phyloP scores from a whole-genome alignment of 92 coral and sea anemone genomes.

The Porites divaricata region DNA sequence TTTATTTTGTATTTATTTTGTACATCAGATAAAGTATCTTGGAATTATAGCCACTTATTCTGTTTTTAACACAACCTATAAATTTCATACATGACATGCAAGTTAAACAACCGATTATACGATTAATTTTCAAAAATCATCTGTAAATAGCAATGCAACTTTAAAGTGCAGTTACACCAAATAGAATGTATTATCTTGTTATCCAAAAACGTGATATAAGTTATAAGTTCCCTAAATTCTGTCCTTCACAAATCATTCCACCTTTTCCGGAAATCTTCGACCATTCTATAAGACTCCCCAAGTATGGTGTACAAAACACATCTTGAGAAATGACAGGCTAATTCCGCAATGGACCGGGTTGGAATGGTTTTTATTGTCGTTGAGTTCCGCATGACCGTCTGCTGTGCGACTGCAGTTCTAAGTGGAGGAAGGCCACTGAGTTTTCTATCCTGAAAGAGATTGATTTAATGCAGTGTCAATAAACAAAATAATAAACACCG shows the following conservation, averaged over 20 bases:
- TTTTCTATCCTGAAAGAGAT: conserved; percentile 18
- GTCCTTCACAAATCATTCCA: not conserved
- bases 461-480: not conserved
- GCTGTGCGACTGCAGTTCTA: conserved; percentile 10
- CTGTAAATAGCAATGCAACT: too few relatives aligned
- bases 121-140: too few relatives aligned
- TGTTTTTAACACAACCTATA: too few relatives aligned
- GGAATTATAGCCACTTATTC: too few relatives aligned
- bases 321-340: conserved; percentile 12
- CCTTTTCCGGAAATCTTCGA: not conserved
- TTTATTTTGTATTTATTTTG: too few relatives aligned
- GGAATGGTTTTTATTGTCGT: not conserved
- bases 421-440: conserved; percentile 7
- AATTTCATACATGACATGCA: too few relatives aligned
- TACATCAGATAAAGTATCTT: too few relatives aligned
- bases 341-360: conserved; percentile 3
- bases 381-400: not conserved
- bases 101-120: too few relatives aligned
- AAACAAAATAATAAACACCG: not conserved
- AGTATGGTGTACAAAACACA: conserved; percentile 4
- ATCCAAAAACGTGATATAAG: not conserved
- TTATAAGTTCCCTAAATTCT: too few relatives aligned
- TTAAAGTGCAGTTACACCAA: not conserved
- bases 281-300: not conserved
- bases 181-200: not conserved